Evolutionary conservation across 2,888 invertebrate genomes (phyloP), one percentile per base, ranked within the genome.

Genomic region (Phrixothrix hirtus): DNA sequence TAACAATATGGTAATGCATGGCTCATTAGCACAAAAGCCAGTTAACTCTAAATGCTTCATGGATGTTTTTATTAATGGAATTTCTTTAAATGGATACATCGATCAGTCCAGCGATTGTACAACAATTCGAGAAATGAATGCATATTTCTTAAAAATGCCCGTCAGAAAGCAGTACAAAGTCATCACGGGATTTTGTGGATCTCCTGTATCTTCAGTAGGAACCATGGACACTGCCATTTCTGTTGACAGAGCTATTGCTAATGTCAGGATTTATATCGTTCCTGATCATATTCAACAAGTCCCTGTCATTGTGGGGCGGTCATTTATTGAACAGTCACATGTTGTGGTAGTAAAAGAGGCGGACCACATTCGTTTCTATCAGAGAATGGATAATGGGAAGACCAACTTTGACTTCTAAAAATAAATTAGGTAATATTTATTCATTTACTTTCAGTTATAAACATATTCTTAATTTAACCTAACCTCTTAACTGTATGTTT

Each of bases 71-170:
- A 55, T 61, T n/a, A 50, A 52, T 32, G 58, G 54, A 6, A 30
- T 46, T 38, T 12, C 27, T 2, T 41, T 62, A 21, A 50, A 49
- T n/a, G 61, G 44, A 7, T 63, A 59, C 21, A 57, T 60, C 35
- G 61, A 61, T 39, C 12, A 44, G 11, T 9, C 13, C 10, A 58
- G 60, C 16, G 43, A 54, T 10, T 39, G 27, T 30, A 51, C 57
- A 0, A 64, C 63, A 2, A 60, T 66, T 10, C 48, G 60, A 5
- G 61, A 63, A 45, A 55, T 55, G 21, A 50, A 55, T 31, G 60
- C 62, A 11, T 29, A 46, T 1, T 32, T 26, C 7, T 30, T 59
- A 13, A 57, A 58, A 13, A 27, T 66, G 10, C 38, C 52, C 2
- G 58, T 60, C 27, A 44, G 52, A 7, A 45, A 57, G 14, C 44